Percentiles rank a stretch among this genome's conserved stretches.
Evolutionary conservation across 1,140 invertebrate species (phyloP).

Genomic region (Phymorhynchus buccinoides): DNA sequence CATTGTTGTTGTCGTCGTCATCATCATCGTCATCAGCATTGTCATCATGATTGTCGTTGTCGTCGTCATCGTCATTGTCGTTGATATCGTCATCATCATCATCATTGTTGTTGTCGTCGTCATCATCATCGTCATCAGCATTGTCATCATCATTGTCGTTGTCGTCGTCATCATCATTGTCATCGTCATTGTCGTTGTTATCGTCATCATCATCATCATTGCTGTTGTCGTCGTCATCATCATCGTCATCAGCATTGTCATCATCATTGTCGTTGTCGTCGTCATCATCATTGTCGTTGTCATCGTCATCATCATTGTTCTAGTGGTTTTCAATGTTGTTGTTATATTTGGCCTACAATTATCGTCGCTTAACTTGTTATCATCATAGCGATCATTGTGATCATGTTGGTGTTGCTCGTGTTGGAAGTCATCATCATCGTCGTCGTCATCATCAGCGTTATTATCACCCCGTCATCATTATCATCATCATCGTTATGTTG

Average conservation of each 20-base stretch:
- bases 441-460: neutral
- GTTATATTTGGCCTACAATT: no score
- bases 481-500: conserved; percentile 29
- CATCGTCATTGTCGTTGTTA: neutral
- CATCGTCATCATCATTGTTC: no score
- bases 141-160: conserved; percentile 2
- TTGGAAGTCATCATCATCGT: neutral
- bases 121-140: neutral
- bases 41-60: no score
- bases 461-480: conserved; percentile 31
- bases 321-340: no score
- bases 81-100: no score
- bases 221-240: neutral
- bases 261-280: neutral
- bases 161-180: neutral
- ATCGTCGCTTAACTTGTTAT: no score
- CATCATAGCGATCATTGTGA: no score
- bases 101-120: no score
- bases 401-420: no score
- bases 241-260: neutral
- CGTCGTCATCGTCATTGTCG: no score
- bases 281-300: conserved; percentile 33
- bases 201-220: neutral
- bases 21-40: neutral
- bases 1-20: neutral